phyloP scores from a whole-genome alignment of 2,113 vertebrate genomes.

The Ardeotis arabs region DNA sequence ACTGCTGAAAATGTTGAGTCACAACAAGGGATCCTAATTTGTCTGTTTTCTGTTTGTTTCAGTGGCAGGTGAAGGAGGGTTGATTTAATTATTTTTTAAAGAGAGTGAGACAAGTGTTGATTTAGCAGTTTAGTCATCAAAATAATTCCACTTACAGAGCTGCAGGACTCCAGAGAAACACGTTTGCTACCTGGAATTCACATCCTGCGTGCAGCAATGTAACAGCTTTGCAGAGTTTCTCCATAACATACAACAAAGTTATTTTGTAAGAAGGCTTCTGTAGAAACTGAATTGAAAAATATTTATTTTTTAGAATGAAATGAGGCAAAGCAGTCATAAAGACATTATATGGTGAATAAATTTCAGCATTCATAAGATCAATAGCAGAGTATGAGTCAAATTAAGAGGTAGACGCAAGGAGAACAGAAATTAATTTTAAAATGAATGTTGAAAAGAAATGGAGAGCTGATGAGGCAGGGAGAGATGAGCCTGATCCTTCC shows the following conservation, averaged over 20 bases:
- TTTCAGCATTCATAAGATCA: neutral
- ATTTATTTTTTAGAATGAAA: conserved; percentile 4
- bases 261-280: neutral
- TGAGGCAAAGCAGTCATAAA: conserved; percentile 22
- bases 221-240: neutral
- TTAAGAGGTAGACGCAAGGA: conserved; percentile 4
- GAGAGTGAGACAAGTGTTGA: conserved; percentile 29
- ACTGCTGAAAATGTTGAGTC: conserved; percentile 18
- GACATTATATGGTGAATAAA: conserved; percentile 32
- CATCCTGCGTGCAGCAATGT: neutral
- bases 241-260: neutral
- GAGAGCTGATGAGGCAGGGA: neutral
- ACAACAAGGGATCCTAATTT: conserved; percentile 5
- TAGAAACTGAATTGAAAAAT: neutral
- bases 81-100: conserved; percentile 54
- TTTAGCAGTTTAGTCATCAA: conserved; percentile 55
- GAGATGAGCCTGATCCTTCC: neutral
- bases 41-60: conserved; percentile 56
- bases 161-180: neutral
- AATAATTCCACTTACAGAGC: conserved; percentile 6
- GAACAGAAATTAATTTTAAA: conserved; percentile 13
- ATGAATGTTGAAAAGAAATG: neutral
- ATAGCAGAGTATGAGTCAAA: conserved; percentile 10
- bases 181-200: neutral
- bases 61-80: conserved; percentile 3